Evolutionary conservation across 2,797 vertebrate species (phyloP).

Genomic region (Myotis myotis): DNA sequence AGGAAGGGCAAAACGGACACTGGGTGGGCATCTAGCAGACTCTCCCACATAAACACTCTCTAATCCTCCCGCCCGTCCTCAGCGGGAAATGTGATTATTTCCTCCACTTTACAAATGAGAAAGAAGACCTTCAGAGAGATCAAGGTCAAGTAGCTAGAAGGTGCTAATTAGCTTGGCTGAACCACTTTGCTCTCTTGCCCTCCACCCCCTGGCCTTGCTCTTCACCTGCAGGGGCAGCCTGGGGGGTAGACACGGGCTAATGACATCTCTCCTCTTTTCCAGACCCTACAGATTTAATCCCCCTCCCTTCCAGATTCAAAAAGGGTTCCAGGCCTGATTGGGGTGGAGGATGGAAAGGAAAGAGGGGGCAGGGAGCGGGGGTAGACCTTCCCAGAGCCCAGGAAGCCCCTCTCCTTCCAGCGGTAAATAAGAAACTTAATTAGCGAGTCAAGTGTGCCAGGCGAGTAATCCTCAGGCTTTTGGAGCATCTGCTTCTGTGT

Average conservation of each 20-base stretch:
- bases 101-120: background rate
- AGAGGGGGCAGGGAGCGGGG: background rate
- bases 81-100: background rate
- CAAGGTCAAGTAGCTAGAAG: background rate
- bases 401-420: constrained; percentile 63
- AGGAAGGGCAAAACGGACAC: background rate
- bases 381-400: background rate
- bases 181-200: background rate
- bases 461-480: constrained; percentile 74
- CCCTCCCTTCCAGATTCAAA: background rate
- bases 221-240: background rate
- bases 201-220: background rate
- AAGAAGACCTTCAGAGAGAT: background rate
- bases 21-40: background rate
- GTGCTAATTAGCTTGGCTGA: background rate
- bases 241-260: fast-evolving
- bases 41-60: background rate
- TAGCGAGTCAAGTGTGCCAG: constrained; percentile 62
- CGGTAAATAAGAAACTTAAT: constrained; percentile 82
- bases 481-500: constrained; percentile 72
- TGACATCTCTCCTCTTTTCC: background rate
- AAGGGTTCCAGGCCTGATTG: background rate
- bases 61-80: background rate
- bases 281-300: background rate
- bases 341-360: background rate